Evolutionary conservation across 2,113 vertebrate genomes (phyloP), one percentile per base, ranked within the genome.

Genomic region (Pyrgilauda ruficollis): DNA sequence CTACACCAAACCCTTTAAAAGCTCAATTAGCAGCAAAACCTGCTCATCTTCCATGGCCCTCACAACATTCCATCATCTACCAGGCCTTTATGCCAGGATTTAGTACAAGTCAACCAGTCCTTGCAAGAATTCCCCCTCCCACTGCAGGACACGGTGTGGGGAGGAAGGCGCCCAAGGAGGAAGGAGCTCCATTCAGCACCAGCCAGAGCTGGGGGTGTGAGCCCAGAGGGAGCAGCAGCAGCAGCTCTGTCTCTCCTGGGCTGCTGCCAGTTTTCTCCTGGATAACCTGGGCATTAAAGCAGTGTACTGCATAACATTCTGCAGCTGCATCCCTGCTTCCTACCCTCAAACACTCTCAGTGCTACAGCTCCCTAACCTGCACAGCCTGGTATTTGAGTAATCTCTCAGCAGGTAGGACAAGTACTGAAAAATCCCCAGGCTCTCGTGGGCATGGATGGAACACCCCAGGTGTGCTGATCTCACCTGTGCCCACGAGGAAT

Each of bases 81-180:
- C 21, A 81, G 37, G 41, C 11, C 74, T 70, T 72, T 50, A n/a
- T 4, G 9, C 14, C 66, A 87, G 37, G 41, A 74, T 49, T 66
- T 6, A 26, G 33, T 12, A 50, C 2, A 8, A 72, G 19, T 55
- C 85, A 87, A 49, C 3, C 49, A 81, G 56, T 30, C 43, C 47
- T 37, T 53, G 24, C 26, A 89, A 52, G 23, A 79, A 55, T 43
- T 75, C 39, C 44, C 37, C 27, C 31, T 61, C 52, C 23, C 37
- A 28, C 6, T 68, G 68, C 46, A 68, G 69, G 61, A 53, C 43
- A 35, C 0, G 0, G 37, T 0, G 0, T 15, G 67, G 15, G 80
- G 44, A 77, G 49, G 49, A 78, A 52, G 15, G 13, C 47, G 64
- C 52, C 28, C 44, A 70, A 64, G 41, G 41, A 85, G 33, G 59